Percentiles rank a stretch among this genome's conserved stretches.
Evolutionary conservation across 2,113 vertebrate species (phyloP).

Genomic region (Xenotilapia leptura): DNA sequence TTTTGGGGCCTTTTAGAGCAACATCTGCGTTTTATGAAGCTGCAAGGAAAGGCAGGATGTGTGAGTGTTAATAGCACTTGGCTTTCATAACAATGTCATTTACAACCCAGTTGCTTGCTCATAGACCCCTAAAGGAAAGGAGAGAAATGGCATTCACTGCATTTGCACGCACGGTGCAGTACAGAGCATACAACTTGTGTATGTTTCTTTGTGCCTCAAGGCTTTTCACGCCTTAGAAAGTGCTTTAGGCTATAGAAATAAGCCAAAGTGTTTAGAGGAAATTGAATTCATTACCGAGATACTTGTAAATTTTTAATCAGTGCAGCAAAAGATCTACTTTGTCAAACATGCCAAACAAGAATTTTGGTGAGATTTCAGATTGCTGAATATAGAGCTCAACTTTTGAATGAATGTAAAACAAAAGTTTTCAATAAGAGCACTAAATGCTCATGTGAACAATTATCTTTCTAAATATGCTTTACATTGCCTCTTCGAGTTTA

Average conservation of each 20-base stretch:
- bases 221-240: conserved; percentile 59
- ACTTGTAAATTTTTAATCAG: conserved; percentile 49
- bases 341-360: conserved; percentile 27
- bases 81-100: conserved; percentile 69
- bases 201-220: conserved; percentile 54
- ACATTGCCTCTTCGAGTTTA: background rate
- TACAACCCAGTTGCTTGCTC: conserved; percentile 64
- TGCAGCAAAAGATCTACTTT: conserved; percentile 26
- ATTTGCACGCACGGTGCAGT: conserved; percentile 40
- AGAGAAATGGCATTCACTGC: conserved; percentile 49
- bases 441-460: background rate
- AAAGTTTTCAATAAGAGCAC: background rate
- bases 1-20: conserved; percentile 60
- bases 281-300: conserved; percentile 56
- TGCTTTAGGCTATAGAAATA: conserved; percentile 47
- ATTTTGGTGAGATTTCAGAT: conserved; percentile 11
- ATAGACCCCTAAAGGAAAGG: conserved; percentile 58
- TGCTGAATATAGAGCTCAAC: conserved; percentile 2
- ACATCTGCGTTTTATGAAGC: conserved; percentile 75
- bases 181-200: conserved; percentile 42
- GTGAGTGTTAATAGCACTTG: conserved; percentile 61
- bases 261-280: conserved; percentile 52
- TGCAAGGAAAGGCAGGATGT: conserved; percentile 61
- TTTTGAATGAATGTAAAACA: background rate
- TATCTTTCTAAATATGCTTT: background rate